These are phyloP conservation scores for Lota lota DNA, from an alignment of 2,113 vertebrate species.

Conservation along the genomic window DNA sequence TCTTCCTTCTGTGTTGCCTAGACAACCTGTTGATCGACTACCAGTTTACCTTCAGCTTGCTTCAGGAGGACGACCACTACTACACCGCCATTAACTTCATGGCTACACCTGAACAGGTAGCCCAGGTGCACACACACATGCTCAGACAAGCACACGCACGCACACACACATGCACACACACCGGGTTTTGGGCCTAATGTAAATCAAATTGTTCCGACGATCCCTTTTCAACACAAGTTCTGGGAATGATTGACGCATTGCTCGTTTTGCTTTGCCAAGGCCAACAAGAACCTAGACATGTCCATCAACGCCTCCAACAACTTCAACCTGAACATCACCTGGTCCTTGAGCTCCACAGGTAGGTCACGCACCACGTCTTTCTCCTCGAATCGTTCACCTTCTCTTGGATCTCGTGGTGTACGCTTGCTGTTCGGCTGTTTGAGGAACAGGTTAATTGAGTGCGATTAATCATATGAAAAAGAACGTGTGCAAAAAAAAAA, in stretches of 20 bases:
- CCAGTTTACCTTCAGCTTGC: slow-evolving; percentile 95
- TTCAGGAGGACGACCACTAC: slow-evolving; percentile 93
- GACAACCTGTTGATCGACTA: slow-evolving; percentile 97
- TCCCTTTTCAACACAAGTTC: too few species aligned
- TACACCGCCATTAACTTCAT: slow-evolving; percentile 97
- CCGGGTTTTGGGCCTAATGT: neutral
- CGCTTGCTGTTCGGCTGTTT: too few species aligned
- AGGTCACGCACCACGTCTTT: slow-evolving; percentile 8
- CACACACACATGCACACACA: neutral
- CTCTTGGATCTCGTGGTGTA: neutral
- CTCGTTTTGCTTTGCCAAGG: slow-evolving; percentile 58
- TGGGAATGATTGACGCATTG: too few species aligned
- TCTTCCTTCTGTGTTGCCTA: slow-evolving; percentile 44
- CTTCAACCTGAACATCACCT: slow-evolving; percentile 96
- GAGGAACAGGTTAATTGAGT: too few species aligned
- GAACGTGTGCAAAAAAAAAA: too few species aligned
- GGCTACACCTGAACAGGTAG: slow-evolving; percentile 92
- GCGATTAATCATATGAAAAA: too few species aligned
- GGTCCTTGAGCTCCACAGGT: slow-evolving; percentile 96
- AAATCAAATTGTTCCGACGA: too few species aligned
- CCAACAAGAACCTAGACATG: slow-evolving; percentile 96
- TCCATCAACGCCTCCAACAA: slow-evolving; percentile 98
- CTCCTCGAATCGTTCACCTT: slow-evolving; percentile 19
- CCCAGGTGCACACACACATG: neutral
- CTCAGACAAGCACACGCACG: neutral